These are phyloP conservation scores for Oikopleura albicans DNA, from an alignment of 23 tunicate genomes.

Conservation along the genomic window DNA sequence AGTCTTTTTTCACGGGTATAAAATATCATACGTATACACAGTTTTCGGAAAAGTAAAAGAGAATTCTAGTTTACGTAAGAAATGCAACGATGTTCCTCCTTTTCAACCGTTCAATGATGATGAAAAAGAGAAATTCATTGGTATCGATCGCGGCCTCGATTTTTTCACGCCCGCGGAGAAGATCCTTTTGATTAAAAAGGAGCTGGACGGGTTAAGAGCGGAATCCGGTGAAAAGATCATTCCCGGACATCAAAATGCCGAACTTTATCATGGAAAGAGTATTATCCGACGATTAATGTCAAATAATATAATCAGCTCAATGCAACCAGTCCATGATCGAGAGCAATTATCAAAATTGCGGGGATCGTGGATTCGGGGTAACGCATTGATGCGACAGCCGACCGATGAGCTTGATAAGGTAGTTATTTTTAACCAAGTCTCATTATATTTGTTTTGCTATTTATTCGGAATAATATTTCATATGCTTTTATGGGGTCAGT, in stretches of 20 bases:
- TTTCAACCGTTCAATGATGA: background rate
- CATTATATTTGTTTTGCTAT: too few species aligned
- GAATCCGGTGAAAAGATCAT: background rate
- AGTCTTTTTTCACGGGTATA: background rate
- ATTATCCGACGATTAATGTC: background rate
- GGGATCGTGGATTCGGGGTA: background rate
- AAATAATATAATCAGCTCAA: background rate
- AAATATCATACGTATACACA: background rate
- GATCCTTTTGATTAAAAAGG: background rate
- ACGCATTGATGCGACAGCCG: background rate
- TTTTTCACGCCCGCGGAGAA: constrained; percentile 10
- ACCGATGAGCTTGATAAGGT: too few species aligned
- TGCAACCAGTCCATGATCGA: background rate
- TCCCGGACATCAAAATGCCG: background rate
- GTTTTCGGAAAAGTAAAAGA: background rate
- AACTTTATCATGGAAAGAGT: background rate
- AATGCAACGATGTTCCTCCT: background rate
- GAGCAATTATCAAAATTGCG: background rate
- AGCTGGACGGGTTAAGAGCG: background rate
- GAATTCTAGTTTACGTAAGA: background rate
- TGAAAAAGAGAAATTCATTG: background rate
- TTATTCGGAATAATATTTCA: too few species aligned
- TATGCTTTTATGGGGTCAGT: too few species aligned
- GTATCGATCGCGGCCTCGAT: background rate
- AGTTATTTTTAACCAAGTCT: too few species aligned